Conservation (phyloP, 2,888 invertebrate genomes). For the Protonemura montana region DNA sequence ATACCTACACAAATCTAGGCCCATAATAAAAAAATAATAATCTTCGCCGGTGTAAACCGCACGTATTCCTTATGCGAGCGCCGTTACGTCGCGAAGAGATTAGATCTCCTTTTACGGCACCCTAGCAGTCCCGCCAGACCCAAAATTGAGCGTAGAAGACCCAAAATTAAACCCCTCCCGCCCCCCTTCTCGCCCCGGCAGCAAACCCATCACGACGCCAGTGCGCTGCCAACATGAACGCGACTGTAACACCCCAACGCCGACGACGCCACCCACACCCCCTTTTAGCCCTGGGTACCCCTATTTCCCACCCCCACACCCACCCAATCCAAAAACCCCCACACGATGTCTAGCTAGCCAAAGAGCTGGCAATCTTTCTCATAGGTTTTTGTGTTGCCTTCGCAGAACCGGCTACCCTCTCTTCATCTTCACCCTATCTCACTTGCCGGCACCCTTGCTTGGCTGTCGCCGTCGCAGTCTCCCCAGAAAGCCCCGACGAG, state of each 20-base stretch:
- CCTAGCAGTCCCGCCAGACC: background rate
- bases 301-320: background rate
- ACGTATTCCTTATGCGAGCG: background rate
- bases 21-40: background rate
- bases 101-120: background rate
- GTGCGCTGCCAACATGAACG: background rate
- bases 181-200: too few species aligned
- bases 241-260: conserved; percentile 13
- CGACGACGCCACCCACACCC: background rate
- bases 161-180: background rate
- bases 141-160: background rate
- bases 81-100: background rate
- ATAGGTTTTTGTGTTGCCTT: conserved; percentile 25
- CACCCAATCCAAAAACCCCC: background rate
- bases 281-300: background rate
- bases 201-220: background rate
- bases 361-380: conserved; percentile 32
- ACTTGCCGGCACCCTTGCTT: background rate
- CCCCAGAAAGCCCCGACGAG: background rate
- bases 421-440: conserved; percentile 3
- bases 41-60: background rate
- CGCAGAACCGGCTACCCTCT: background rate
- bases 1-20: too few species aligned
- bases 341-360: conserved; percentile 8
- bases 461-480: background rate